Conservation (phyloP, 2,888 invertebrate genomes). For the Ctena decussata region DNA sequence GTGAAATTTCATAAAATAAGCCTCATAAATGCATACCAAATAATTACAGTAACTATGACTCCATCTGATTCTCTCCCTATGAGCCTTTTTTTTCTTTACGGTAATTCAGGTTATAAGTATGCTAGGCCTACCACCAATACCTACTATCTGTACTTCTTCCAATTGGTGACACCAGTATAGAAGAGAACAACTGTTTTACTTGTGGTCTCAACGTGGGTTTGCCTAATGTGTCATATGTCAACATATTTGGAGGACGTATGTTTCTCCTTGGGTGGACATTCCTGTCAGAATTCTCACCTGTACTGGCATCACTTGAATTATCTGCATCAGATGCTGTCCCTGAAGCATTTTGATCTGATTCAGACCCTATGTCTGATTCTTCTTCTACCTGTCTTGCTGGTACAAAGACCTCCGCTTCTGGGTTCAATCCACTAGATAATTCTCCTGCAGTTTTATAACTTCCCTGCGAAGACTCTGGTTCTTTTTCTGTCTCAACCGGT, state of each 20-base stretch:
- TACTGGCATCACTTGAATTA: background rate
- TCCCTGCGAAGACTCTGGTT: background rate
- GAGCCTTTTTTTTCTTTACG: background rate
- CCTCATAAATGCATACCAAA: no score
- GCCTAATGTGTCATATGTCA: slow-evolving; percentile 4
- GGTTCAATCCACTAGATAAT: background rate
- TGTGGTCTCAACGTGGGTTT: background rate
- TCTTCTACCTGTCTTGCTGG: background rate
- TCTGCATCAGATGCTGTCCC: background rate
- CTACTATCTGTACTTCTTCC: background rate
- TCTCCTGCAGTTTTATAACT: background rate
- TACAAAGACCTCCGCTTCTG: background rate
- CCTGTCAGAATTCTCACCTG: background rate
- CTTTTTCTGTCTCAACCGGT: background rate
- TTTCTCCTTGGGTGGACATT: background rate
- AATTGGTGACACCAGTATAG: background rate
- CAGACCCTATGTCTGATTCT: slow-evolving; percentile 4
- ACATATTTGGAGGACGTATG: background rate
- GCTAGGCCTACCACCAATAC: background rate
- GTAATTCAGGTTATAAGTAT: no score
- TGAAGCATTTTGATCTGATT: background rate
- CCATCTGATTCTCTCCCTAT: no score
- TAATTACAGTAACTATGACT: no score
- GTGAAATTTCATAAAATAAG: background rate
- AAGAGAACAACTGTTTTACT: background rate